Evolutionary conservation across 2,888 invertebrate species (phyloP).

Genomic region (Ecliptopera silaceata): DNA sequence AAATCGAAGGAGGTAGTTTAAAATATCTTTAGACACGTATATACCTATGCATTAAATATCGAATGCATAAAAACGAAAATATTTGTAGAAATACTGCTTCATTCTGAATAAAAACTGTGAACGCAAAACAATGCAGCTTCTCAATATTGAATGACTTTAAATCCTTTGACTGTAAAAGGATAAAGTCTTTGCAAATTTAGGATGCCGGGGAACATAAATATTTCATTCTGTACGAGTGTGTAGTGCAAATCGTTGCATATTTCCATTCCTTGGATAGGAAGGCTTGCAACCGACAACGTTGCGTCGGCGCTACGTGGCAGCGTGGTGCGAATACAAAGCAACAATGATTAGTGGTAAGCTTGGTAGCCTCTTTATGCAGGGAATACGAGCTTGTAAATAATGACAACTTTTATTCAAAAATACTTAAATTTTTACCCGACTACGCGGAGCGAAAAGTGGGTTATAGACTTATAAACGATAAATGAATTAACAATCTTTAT

Average conservation of each 20-base stretch:
- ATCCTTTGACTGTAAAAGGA: conserved; percentile 17
- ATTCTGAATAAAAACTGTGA: background rate
- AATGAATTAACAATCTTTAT: too few relatives aligned
- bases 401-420: background rate
- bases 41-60: too few relatives aligned
- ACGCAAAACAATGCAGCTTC: background rate
- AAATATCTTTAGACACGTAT: too few relatives aligned
- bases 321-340: conserved; percentile 24
- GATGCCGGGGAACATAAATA: conserved; percentile 19
- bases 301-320: conserved; percentile 15
- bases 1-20: too few relatives aligned
- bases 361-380: conserved; percentile 11
- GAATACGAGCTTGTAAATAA: conserved; percentile 3
- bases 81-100: background rate
- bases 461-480: too few relatives aligned
- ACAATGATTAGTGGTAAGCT: conserved; percentile 26
- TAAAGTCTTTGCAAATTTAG: conserved; percentile 17
- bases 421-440: too few relatives aligned
- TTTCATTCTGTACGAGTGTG: conserved; percentile 21
- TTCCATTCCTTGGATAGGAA: conserved; percentile 23
- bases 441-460: too few relatives aligned
- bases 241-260: conserved; percentile 31
- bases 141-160: conserved; percentile 10
- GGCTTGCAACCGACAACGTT: conserved; percentile 14
- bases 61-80: too few relatives aligned